Evolutionary conservation across 2,888 invertebrate genomes (phyloP), one percentile per base, ranked within the genome.

Genomic region (Barypeithes pellucidus): DNA sequence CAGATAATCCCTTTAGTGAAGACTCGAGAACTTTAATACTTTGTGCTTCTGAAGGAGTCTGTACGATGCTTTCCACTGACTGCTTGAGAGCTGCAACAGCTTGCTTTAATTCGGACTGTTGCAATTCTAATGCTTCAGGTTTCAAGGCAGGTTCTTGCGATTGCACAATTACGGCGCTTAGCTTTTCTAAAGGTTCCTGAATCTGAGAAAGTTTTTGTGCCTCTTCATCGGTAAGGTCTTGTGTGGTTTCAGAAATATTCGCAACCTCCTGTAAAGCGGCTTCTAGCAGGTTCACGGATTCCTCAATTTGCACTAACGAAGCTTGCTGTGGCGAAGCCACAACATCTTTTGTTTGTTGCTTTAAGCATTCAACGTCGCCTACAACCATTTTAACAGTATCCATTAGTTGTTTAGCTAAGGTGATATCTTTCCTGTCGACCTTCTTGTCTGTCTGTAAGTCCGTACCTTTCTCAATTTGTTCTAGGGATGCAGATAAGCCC

Each of bases 101-200:
- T 12, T 75, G 61, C 50, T 74, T 52, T 39, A 77, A 12, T 62
- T 72, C 63, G 0, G 71, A 70, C 18, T 47, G 60, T 33, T 72
- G 39, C 39, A 57, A 0, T 41, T 73, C 72, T 7, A 59, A 12
- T 36, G 67, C 22, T 59, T 76, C 70, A 33, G 77, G 76, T 70
- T 75, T 77, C 20, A 66, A 45, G 14, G 76, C 45, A 16, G 54
- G 45, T 16, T 77, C 71, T 65, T 73, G 76, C 3, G 41, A 59
- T 65, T 76, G 62, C 14, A 74, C 52, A 69, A 78, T 47, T 52
- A 77, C 52, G n/a, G 68, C 59, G 3, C 67, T 68, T 0, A 78
- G 43, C 62, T 75, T 68, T 52, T 75, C 45, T 18, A 77, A 41
- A 18, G 77, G 75, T 61, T 76, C 65, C n/a, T 47, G 47, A 20